Base-by-base conservation (phyloP, 2,888 invertebrate genomes). In the Agrotis exclamationis region DNA sequence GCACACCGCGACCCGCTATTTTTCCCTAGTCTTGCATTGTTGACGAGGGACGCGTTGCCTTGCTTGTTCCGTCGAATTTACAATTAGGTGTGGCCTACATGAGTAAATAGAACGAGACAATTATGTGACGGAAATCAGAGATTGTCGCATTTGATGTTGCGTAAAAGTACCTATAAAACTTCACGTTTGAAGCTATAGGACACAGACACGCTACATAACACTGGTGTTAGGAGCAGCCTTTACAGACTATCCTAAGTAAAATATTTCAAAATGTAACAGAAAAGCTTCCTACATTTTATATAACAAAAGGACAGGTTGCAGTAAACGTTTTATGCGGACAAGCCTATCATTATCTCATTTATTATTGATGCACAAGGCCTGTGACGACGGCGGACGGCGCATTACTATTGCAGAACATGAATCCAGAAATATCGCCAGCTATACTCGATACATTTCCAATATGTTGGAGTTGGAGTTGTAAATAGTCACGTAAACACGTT, bases 11-110 rank as follows among this genome's bases (percentile, higher is more conserved):
- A 63, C 73, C 75, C 69, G 80, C 85, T 83, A 80, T 86, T 84
- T 85, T 83, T 78, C 76, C 68, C 79, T 79, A 76, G 63, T 74
- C 77, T 72, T 71, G 48, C 70, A 78, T 84, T 80, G 76, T 84
- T 69, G 68, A 53, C 69, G 60, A 62, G 65, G 53, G 47, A 54
- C 63, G 68, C 70, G 70, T 28, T 57, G 51, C 70, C 57, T 69
- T 66, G 74, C 70, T 60, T 53, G 67, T 54, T 73, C 77, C 44
- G 54, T 69, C 57, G 50, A 63, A 79, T 81, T 76, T 59, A 73
- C 81, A 76, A 75, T 79, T 63, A 77, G 66, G 70, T 75, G 78
- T 72, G 82, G 71, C 84, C 82, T 71, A 81, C 51, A 65, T 83
- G 59, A 63, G 47, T 67, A 74, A 79, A 84, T 84, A 79, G 69